Evolutionary conservation across 2,113 vertebrate genomes (phyloP), one percentile per base, ranked within the genome.

Genomic region (Bujurquina vittata): DNA sequence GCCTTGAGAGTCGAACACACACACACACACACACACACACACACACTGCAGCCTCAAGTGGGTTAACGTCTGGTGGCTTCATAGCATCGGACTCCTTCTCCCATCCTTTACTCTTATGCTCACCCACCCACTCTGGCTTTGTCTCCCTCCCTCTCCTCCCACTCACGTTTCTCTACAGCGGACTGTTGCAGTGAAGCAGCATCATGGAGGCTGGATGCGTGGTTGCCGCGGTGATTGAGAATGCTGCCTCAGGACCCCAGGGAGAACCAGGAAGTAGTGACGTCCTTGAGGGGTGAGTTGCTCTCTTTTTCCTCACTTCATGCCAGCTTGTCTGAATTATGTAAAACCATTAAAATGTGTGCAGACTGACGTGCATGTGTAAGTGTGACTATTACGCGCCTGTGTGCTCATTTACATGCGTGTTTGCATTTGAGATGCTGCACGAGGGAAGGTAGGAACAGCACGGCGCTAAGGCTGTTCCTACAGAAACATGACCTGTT

Each of bases 131-230:
- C 80, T 35, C 79, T 46, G 57, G 29, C 65, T 79, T 46, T 31
- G 69, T 76, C 80, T 75, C 73, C 77, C 78, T 78, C 55, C 49
- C 23, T 65, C 67, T 60, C 80, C 88, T 87, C 84, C 87, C 78
- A 54, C 88, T 87, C 90, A 85, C 77, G 80, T 89, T 86, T 84
- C 83, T 91, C 89, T 81, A 90, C 91, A 92, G 93, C 84, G 86
- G 89, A 93, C 94, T 94, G 93, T 93, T 94, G 94, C 93, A 92
- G 94, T 92, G 91, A 91, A 91, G 84, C 89, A 88, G 89, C 94
- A 95, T 83, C 82, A 96, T 93, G 95, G 95, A 96, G 91, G 92
- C 94, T 90, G 92, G 89, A 90, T 94, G 94, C 57, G 90, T 93
- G 91, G 92, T 94, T 94, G 94, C 94, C 91, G 94, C 94, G 94